phyloP scores from a whole-genome alignment of 2,797 vertebrate species.

The Babyrousa celebensis region DNA sequence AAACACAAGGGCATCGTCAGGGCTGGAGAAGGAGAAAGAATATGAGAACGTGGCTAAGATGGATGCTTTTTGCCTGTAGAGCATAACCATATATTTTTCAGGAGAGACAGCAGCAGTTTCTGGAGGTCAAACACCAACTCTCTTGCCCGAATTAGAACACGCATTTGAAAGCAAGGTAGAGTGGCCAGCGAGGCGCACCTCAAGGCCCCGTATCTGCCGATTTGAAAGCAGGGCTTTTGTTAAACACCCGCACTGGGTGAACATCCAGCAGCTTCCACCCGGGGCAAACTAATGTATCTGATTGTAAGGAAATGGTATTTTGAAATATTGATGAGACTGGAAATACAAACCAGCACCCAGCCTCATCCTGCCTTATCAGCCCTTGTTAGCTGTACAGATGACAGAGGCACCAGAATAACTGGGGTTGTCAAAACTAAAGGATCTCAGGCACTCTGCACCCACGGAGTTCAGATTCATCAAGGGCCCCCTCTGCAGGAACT shows the following conservation, averaged over 20 bases:
- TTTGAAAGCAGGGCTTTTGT: constrained; percentile 85
- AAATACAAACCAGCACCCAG: constrained; percentile 89
- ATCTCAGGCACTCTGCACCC: constrained; percentile 82
- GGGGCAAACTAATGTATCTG: constrained; percentile 89
- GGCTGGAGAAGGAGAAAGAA: constrained; percentile 46
- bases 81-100: constrained; percentile 85
- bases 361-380: constrained; percentile 90
- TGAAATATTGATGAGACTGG: constrained; percentile 91
- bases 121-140: constrained; percentile 86
- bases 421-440: constrained; percentile 90
- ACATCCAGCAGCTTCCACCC: constrained; percentile 85
- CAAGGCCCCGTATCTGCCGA: constrained; percentile 53
- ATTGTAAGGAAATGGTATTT: constrained; percentile 90
- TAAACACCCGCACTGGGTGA: constrained; percentile 84
- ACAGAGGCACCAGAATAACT: constrained; percentile 88
- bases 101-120: constrained; percentile 84
- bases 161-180: constrained; percentile 82
- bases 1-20: constrained; percentile 75
- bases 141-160: constrained; percentile 86
- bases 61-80: constrained; percentile 73
- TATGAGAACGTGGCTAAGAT: constrained; percentile 49
- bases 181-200: constrained; percentile 66
- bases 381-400: constrained; percentile 90
- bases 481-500: constrained; percentile 73
- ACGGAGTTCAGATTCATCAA: constrained; percentile 81